Base-by-base conservation (phyloP, 2,797 vertebrate species). In the Sebastolobus altivelis region DNA sequence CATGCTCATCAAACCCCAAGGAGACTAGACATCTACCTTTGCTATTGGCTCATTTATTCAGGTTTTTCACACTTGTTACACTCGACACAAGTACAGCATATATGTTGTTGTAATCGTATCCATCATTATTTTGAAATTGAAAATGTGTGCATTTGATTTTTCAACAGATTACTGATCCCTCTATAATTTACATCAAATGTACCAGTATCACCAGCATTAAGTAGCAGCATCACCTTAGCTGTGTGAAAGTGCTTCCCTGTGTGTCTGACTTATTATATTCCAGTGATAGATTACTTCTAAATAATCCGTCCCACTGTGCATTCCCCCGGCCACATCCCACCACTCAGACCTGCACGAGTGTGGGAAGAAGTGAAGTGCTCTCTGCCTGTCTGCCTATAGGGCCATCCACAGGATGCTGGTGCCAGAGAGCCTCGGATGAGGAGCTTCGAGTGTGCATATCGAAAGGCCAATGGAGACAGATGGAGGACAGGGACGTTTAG, bases 391-490 rank as follows among this genome's bases (percentile, higher is more conserved):
- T 85, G 87, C 80, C 85, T 88, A 88, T 84, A 77, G 84, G 88
- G 71, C 86, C 81, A 80, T 88, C 77, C 46, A 85, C 78, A 69
- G 55, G 77, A 84, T 52, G 59, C 72, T 14, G 72, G 69, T 83
- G 88, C 83, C 87, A 86, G 80, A 83, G 66, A 87, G 80, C 67
- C 61, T 79, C 18, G 9, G 78, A 85, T 88, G 75, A 91, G 88
- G 84, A 89, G 87, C 86, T 79, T 86, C 78, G 79, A 89, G 77
- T 85, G 79, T 78, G 87, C 70, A 72, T 82, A 86, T 82, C 63
- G 56, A 91, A 89, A 88, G 87, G 88, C 89, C 90, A 87, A 81
- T 82, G 82, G 83, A 93, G 89, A 90, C 80, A 71, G 88, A 92
- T 89, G 87, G 90, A 87, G 86, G 81, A 90, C 52, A 62, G 79